Percentiles rank a stretch among this genome's conserved stretches.
Evolutionary conservation across 2,797 vertebrate genomes (phyloP).

Genomic region (Fratercula arctica): DNA sequence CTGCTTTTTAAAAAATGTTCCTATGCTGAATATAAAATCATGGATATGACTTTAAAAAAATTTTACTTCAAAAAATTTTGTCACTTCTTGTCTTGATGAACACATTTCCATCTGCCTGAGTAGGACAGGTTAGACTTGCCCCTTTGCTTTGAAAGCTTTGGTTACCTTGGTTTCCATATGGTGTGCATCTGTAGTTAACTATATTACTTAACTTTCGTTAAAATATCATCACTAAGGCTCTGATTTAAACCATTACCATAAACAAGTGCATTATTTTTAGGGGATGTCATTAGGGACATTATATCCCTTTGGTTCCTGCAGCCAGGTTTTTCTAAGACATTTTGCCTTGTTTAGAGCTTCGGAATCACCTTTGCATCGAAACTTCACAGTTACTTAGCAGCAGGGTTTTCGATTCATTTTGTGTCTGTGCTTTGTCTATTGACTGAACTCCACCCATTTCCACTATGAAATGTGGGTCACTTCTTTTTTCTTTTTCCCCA

Average conservation of each 20-base stretch:
- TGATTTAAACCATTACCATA: not conserved
- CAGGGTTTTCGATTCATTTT: not conserved
- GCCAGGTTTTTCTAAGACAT: not conserved
- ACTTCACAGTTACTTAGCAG: not conserved
- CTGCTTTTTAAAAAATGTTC: not conserved
- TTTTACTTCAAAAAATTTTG: not conserved
- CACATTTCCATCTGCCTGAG: not conserved
- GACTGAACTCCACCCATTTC: conserved; percentile 10
- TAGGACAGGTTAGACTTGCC: not conserved
- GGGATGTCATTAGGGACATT: not conserved
- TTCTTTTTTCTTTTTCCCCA: not conserved
- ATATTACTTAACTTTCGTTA: not conserved
- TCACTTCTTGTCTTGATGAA: not conserved
- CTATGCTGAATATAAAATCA: not conserved
- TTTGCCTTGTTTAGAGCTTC: not conserved
- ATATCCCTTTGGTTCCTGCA: not conserved
- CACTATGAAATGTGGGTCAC: not conserved
- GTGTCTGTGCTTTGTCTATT: not conserved
- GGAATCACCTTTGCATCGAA: not conserved
- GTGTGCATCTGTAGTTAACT: not conserved
- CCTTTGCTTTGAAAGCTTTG: not conserved
- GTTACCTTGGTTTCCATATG: not conserved
- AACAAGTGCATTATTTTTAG: not conserved
- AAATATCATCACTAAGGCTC: not conserved
- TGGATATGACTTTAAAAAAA: not conserved